These are phyloP conservation scores for Chironomus tepperi DNA, from an alignment of 1,140 invertebrate genomes.

Conservation along the genomic window DNA sequence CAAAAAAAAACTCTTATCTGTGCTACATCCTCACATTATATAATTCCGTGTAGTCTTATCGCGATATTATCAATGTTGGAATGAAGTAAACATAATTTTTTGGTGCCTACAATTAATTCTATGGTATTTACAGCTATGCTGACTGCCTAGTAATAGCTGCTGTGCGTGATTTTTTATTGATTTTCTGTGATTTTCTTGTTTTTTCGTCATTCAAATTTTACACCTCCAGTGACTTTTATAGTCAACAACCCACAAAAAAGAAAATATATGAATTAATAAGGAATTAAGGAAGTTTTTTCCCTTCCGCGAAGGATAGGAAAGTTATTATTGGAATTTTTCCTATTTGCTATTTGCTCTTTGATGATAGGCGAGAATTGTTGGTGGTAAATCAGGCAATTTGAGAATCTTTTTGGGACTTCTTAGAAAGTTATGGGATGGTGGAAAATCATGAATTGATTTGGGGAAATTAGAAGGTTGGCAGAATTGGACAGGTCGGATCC, in stretches of 20 bases:
- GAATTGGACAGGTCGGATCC: too few species aligned
- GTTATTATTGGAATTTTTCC: too few species aligned
- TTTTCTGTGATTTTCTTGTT: not conserved
- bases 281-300: too few species aligned
- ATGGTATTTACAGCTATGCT: not conserved
- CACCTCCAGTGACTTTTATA: not conserved
- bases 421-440: too few species aligned
- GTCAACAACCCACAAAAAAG: too few species aligned
- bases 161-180: constrained; percentile 8
- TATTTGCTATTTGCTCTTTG: too few species aligned
- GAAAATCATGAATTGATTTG: too few species aligned
- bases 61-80: not conserved
- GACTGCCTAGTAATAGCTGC: not conserved
- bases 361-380: too few species aligned
- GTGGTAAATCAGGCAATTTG: too few species aligned
- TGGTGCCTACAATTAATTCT: not conserved
- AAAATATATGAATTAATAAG: too few species aligned
- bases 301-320: not conserved
- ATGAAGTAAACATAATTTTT: constrained; percentile 14
- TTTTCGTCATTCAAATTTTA: not conserved
- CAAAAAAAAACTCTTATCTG: not conserved
- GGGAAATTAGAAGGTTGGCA: too few species aligned
- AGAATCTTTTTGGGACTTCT: too few species aligned
- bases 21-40: not conserved
- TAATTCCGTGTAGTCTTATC: not conserved